Conservation (phyloP, 2,888 invertebrate species). For the Lissonota sp. region DNA sequence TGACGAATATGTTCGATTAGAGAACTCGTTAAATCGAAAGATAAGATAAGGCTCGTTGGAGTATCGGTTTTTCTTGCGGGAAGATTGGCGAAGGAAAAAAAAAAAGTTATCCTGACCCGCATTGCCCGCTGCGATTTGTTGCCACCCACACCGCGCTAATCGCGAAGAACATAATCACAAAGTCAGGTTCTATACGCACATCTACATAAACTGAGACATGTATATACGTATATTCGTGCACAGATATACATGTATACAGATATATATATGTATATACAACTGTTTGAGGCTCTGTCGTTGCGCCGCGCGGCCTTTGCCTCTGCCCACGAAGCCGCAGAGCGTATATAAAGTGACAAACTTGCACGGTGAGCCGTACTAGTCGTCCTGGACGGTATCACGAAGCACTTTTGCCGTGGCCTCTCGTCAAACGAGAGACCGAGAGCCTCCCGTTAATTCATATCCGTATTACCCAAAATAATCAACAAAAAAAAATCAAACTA, state of each 20-base stretch:
- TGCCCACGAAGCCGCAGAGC: constrained; percentile 67
- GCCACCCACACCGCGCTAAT: neutral
- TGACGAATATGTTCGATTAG: too few relatives aligned
- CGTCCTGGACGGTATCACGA: constrained; percentile 62
- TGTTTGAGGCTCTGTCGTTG: constrained; percentile 46
- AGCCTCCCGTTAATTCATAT: constrained; percentile 36
- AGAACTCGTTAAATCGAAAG: neutral
- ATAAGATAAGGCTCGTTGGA: neutral
- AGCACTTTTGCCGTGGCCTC: constrained; percentile 54
- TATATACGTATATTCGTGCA: neutral
- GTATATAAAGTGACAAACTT: constrained; percentile 82
- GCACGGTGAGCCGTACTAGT: constrained; percentile 74
- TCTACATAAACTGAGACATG: neutral
- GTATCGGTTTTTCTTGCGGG: neutral
- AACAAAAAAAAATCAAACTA: neutral
- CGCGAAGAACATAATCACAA: neutral
- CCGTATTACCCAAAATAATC: constrained; percentile 14
- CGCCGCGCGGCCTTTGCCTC: constrained; percentile 73
- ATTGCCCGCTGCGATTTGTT: neutral
- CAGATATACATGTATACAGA: neutral
- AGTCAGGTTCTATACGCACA: neutral
- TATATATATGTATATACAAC: constrained; percentile 23
- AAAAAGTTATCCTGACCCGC: neutral
- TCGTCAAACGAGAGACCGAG: neutral
- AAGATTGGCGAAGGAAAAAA: too few relatives aligned